These are phyloP conservation scores for Unio pictorum DNA, from an alignment of 2,888 invertebrate genomes.

Conservation along the genomic window DNA sequence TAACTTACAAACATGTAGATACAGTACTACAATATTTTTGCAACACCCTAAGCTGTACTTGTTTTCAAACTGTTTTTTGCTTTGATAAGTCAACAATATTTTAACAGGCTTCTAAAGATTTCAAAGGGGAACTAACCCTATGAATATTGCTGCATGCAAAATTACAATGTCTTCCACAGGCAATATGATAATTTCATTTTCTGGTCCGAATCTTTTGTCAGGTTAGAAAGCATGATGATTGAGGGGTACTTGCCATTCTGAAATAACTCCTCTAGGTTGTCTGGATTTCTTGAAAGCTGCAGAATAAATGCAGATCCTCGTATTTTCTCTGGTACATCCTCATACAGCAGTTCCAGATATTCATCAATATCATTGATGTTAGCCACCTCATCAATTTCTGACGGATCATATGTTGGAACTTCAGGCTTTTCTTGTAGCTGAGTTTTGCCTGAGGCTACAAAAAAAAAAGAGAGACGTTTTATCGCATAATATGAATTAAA, in stretches of 20 bases:
- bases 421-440: conserved; percentile 62
- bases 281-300: conserved; percentile 92
- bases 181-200: no score
- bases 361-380: conserved; percentile 90
- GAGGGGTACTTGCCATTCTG: conserved; percentile 83
- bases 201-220: no score
- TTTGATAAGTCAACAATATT: no score
- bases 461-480: neutral
- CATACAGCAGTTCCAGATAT: conserved; percentile 96
- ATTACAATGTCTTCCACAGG: no score
- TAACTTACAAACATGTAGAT: no score
- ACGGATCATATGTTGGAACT: conserved; percentile 64
- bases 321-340: conserved; percentile 89
- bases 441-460: conserved; percentile 59
- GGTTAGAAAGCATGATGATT: neutral
- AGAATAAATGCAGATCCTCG: conserved; percentile 90
- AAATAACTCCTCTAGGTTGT: conserved; percentile 93
- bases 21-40: no score
- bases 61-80: no score
- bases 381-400: conserved; percentile 74
- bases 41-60: no score
- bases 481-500: no score
- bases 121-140: no score
- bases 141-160: no score
- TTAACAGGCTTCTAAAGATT: no score